Conservation (phyloP, 1,140 invertebrate genomes). For the Diprion similis region DNA sequence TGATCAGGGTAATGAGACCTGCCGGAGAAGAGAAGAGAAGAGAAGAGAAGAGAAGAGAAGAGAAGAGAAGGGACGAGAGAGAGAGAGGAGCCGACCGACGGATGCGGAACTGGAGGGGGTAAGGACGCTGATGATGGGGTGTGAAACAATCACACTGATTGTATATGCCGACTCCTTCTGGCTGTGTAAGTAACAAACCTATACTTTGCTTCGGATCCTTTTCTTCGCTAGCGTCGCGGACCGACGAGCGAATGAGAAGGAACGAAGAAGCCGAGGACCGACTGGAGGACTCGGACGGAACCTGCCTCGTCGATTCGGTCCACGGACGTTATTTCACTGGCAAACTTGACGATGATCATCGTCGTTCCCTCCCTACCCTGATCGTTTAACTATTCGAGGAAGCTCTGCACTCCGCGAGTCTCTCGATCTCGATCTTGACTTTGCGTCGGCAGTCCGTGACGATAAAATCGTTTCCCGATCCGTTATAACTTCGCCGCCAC, state of each 20-base stretch:
- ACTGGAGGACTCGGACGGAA: not conserved
- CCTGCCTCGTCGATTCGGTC: too few relatives aligned
- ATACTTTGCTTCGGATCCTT: not conserved
- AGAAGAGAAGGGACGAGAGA: constrained; percentile 7
- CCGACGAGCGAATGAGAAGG: not conserved
- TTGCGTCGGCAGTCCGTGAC: too few relatives aligned
- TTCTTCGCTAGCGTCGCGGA: not conserved
- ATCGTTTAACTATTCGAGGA: not conserved
- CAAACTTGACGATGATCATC: too few relatives aligned
- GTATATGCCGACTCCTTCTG: constrained; percentile 55
- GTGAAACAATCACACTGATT: constrained; percentile 64
- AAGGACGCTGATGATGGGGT: constrained; percentile 62
- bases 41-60: constrained; percentile 11
- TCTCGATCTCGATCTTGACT: too few relatives aligned
- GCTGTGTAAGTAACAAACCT: constrained; percentile 30
- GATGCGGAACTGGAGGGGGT: constrained; percentile 35
- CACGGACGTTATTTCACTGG: too few relatives aligned
- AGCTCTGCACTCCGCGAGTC: too few relatives aligned
- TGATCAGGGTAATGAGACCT: constrained; percentile 61
- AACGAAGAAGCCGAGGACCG: not conserved
- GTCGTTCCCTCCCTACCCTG: too few relatives aligned
- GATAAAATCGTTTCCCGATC: too few relatives aligned
- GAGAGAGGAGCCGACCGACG: constrained; percentile 6
- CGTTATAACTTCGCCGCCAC: too few relatives aligned
- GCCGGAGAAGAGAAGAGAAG: constrained; percentile 1